phyloP scores from a whole-genome alignment of 2,797 vertebrate species.

The Acipenser oxyrinchus region DNA sequence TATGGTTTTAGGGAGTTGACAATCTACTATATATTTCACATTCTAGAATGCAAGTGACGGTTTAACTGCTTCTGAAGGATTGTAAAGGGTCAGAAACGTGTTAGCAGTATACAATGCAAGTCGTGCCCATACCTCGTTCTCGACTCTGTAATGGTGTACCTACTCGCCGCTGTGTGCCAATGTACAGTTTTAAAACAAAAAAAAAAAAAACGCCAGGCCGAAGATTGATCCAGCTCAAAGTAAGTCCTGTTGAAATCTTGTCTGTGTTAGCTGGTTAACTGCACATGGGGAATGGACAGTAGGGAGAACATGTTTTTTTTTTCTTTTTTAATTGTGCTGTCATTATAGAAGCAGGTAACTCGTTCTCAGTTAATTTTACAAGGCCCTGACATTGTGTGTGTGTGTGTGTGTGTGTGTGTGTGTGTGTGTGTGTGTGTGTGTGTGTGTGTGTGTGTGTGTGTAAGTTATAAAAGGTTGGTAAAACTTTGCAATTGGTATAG shows the following conservation, averaged over 20 bases:
- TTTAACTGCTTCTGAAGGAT: constrained; percentile 92
- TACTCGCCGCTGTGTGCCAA: constrained; percentile 17
- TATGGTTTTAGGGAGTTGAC: constrained; percentile 99
- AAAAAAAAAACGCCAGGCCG: constrained; percentile 33
- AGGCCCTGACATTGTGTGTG: too few relatives aligned
- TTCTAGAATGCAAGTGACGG: constrained; percentile 98
- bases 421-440: too few relatives aligned
- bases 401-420: too few relatives aligned
- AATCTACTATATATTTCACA: constrained; percentile 99
- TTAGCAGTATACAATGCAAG: constrained; percentile 52
- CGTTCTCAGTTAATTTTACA: neutral
- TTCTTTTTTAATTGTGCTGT: constrained; percentile 37
- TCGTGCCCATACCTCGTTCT: constrained; percentile 45
- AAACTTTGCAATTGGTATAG: too few relatives aligned
- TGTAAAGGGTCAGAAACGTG: constrained; percentile 84
- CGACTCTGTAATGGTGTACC: constrained; percentile 20
- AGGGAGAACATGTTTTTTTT: constrained; percentile 7
- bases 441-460: too few relatives aligned
- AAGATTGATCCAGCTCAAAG: constrained; percentile 55
- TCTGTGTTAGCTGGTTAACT: constrained; percentile 28
- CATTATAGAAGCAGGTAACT: constrained; percentile 30
- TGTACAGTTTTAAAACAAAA: constrained; percentile 32
- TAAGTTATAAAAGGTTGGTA: too few relatives aligned
- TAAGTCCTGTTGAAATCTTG: constrained; percentile 62
- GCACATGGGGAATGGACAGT: neutral